Percentiles rank a stretch among this genome's conserved stretches.
Conservation (phyloP, 2,888 invertebrate species). For the Hemaris fuciformis region DNA sequence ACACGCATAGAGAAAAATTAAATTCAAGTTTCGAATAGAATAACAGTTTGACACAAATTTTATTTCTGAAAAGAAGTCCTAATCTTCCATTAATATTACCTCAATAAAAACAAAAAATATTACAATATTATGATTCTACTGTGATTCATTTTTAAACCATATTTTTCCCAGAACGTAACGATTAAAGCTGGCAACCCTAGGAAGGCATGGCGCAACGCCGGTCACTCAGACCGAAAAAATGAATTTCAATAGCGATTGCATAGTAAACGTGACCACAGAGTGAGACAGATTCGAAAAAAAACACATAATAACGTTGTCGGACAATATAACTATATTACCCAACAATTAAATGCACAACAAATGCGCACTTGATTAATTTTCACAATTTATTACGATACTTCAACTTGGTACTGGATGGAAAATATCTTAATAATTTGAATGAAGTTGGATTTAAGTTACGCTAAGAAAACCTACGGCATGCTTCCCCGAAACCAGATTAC, state of each 20-base stretch:
- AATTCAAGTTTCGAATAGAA: too few species aligned
- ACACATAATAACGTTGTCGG: not conserved
- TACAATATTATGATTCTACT: not conserved
- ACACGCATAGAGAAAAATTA: too few species aligned
- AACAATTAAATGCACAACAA: not conserved
- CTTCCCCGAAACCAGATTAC: too few species aligned
- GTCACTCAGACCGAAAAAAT: slow-evolving; percentile 29
- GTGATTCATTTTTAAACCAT: not conserved
- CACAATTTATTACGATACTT: slow-evolving; percentile 6
- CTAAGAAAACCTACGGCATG: too few species aligned
- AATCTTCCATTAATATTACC: too few species aligned
- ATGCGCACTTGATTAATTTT: not conserved
- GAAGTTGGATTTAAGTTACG: too few species aligned
- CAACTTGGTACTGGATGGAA: slow-evolving; percentile 18
- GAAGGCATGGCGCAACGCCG: slow-evolving; percentile 18
- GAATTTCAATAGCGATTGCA: slow-evolving; percentile 50
- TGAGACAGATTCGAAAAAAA: slow-evolving; percentile 15
- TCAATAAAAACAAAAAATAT: too few species aligned
- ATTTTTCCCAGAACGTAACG: not conserved
- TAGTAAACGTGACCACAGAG: slow-evolving; percentile 50
- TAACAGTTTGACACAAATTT: too few species aligned
- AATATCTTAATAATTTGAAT: too few species aligned
- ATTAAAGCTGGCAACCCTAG: not conserved
- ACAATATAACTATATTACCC: not conserved
- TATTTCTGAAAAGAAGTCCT: too few species aligned